A percentile compares a stretch with the other conserved stretches of the same genome.
These are phyloP conservation scores for Staurois parvus DNA, from an alignment of 2,797 vertebrate genomes.

Conservation along the genomic window DNA sequence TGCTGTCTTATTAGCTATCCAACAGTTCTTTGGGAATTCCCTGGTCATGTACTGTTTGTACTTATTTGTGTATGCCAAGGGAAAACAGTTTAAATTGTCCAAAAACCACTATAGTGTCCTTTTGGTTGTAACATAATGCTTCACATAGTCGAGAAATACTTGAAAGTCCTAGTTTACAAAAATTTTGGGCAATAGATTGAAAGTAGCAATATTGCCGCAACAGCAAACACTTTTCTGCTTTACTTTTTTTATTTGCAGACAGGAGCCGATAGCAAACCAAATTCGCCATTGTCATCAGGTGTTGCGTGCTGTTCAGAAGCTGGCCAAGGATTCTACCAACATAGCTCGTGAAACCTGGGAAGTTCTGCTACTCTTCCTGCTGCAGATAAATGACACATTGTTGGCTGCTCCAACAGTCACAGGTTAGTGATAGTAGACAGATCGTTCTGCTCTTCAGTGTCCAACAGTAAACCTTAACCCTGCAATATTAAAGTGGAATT, in stretches of 20 bases:
- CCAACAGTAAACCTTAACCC: no score
- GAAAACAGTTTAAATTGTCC: no score
- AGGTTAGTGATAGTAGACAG: slow-evolving; percentile 76
- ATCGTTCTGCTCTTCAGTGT: background rate
- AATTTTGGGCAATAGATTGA: background rate
- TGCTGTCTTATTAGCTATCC: no score
- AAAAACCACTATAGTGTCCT: background rate
- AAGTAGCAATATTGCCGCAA: background rate
- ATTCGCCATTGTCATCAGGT: slow-evolving; percentile 90
- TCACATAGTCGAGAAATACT: background rate
- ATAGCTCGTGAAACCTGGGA: slow-evolving; percentile 96
- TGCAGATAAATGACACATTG: slow-evolving; percentile 89
- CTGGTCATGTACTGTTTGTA: no score
- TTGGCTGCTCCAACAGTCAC: slow-evolving; percentile 87
- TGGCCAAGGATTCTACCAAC: slow-evolving; percentile 84
- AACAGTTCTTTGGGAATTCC: no score
- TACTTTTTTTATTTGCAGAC: slow-evolving; percentile 72
- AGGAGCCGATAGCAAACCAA: slow-evolving; percentile 84
- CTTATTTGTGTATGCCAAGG: no score
- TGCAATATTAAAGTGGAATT: no score
- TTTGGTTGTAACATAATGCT: background rate
- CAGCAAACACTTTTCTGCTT: background rate
- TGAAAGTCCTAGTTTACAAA: background rate
- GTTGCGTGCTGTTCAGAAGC: slow-evolving; percentile 86
- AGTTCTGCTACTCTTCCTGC: slow-evolving; percentile 89